Evolutionary conservation across 2,888 invertebrate species (phyloP), one percentile per base, ranked within the genome.

Genomic region (Ceraclea dissimilis): DNA sequence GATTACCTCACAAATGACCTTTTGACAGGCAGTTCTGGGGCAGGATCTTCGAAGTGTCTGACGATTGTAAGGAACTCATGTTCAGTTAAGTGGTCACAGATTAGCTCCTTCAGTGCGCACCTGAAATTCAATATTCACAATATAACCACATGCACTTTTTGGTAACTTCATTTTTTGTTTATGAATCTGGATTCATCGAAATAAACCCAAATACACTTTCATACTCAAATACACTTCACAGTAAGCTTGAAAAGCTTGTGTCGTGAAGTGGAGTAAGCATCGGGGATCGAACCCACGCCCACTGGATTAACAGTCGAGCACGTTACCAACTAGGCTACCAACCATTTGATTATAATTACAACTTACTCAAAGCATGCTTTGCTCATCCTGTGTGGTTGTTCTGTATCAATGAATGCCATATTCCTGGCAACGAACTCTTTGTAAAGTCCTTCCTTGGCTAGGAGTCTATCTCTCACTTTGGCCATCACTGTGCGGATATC

Each of bases 41-140:
- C 34, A n/a, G 49, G 21, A 31, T 71, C 70, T 62, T 79, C 76
- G 70, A 88, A 91, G 63, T 81, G 76, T 62, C 92, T 79, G 13
- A 86, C 82, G 10, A 91, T 71, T 0, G 90, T 88, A 2, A 90
- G 74, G 68, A 89, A 86, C 71, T 92, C 91, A 61, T 92, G 91
- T 65, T 90, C 88, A 1, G 83, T 84, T 70, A 90, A 85, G 62
- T 80, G 75, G 22, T 82, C 79, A 11, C 82, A 83, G 74, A 88
- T 78, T 51, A 88, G 74, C 63, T 82, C 79, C 64, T 81, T 79
- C 44, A 90, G 65, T 2, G 85, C 84, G 65, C 82, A 76, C 64
- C 86, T 85, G 65, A 46, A 46, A 44, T n/a, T n/a, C 13, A 16
- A 11, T 16, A 6, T 44, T 44, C n/a, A 44, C n/a, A 44, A 44